Percentiles rank a stretch among this genome's conserved stretches.
Evolutionary conservation across 2,113 vertebrate genomes (phyloP).

Genomic region (Brachyhypopomus gauderio): DNA sequence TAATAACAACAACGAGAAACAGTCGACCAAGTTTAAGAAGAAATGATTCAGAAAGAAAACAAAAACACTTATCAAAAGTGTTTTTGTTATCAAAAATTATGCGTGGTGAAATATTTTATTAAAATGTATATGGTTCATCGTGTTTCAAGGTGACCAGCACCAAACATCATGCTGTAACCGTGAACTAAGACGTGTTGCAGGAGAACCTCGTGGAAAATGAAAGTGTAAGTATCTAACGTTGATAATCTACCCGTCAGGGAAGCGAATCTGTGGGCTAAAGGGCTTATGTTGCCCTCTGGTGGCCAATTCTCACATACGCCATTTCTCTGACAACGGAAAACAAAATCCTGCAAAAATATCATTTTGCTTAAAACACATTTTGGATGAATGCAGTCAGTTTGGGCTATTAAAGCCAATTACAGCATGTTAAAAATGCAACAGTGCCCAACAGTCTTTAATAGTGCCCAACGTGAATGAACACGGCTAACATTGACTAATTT

Average conservation of each 20-base stretch:
- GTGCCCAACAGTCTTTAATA: too few relatives aligned
- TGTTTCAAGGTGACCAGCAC: not conserved
- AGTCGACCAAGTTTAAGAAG: too few relatives aligned
- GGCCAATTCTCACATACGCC: not conserved
- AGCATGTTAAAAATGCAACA: too few relatives aligned
- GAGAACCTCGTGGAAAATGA: not conserved
- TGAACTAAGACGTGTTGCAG: not conserved
- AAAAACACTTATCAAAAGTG: not conserved
- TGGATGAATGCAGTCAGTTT: not conserved
- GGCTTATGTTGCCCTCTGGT: slow-evolving; percentile 30
- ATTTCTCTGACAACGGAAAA: not conserved
- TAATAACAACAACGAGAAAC: too few relatives aligned
- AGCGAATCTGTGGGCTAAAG: not conserved
- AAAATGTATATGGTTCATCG: not conserved
- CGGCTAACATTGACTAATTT: too few relatives aligned
- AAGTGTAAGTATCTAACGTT: not conserved
- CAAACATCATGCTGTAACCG: too few relatives aligned
- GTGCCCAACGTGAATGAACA: too few relatives aligned
- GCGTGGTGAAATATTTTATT: not conserved
- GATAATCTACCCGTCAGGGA: too few relatives aligned
- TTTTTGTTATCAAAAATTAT: not conserved
- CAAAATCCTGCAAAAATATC: not conserved
- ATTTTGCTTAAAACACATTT: not conserved
- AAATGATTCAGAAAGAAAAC: too few relatives aligned
- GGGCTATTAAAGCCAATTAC: too few relatives aligned